Conservation (phyloP, 2,113 vertebrate species). For the Tretioscincus oriximinensis region DNA sequence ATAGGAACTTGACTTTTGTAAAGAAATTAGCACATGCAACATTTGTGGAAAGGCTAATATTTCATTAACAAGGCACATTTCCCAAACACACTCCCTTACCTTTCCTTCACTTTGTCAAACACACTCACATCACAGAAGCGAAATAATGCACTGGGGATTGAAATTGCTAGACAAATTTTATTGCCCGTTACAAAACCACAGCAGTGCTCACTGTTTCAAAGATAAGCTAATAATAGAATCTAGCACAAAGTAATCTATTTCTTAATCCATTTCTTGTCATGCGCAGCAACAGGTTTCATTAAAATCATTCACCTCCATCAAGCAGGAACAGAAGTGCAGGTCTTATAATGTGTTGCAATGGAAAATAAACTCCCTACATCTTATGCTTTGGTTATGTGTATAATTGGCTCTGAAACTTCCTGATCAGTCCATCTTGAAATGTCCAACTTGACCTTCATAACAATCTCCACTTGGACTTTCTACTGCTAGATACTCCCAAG, state of each 20-base stretch:
- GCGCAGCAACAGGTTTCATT: constrained; percentile 5
- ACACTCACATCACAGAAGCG: neutral
- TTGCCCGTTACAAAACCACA: constrained; percentile 20
- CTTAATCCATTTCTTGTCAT: constrained; percentile 16
- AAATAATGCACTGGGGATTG: constrained; percentile 7
- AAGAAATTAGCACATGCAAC: constrained; percentile 40
- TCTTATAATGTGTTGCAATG: neutral
- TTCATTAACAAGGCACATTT: constrained; percentile 22
- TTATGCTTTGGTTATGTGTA: neutral
- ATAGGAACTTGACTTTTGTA: constrained; percentile 30
- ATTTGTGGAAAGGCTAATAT: constrained; percentile 40
- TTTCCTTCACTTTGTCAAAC: constrained; percentile 18
- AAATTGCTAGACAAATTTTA: constrained; percentile 24
- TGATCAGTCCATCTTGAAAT: no score
- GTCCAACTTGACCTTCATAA: no score
- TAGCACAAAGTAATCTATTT: neutral
- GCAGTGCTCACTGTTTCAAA: constrained; percentile 6
- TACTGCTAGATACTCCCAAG: neutral
- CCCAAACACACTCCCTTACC: neutral
- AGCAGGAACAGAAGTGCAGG: neutral
- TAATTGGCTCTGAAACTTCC: neutral
- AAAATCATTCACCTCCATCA: constrained; percentile 1
- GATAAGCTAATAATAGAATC: constrained; percentile 9
- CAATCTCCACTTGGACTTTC: no score
- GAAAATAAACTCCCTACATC: neutral